These are phyloP conservation scores for Podocnemis expansa DNA, from an alignment of 2,113 vertebrate genomes.

Conservation along the genomic window DNA sequence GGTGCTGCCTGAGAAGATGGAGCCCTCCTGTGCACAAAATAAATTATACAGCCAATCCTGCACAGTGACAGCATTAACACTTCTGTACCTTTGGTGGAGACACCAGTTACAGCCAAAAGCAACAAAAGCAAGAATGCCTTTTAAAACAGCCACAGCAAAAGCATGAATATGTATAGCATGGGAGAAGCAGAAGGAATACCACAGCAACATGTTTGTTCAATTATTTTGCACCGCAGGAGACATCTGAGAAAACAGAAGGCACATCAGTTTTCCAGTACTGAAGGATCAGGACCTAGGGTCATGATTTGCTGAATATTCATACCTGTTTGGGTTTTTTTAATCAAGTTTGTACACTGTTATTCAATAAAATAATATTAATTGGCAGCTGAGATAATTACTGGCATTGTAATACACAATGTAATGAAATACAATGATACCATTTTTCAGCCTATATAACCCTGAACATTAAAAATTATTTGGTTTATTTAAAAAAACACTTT, in stretches of 20 bases:
- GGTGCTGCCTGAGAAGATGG: background rate
- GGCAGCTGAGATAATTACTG: background rate
- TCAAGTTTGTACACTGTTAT: background rate
- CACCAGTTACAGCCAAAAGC: background rate
- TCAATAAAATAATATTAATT: background rate
- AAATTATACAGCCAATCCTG: background rate
- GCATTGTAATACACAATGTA: conserved; percentile 25
- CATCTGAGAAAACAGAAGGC: background rate
- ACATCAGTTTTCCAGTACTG: fast-evolving
- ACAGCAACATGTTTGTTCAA: background rate
- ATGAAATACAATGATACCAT: background rate
- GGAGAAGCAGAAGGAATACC: background rate
- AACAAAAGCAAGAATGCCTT: background rate
- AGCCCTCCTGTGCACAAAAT: background rate
- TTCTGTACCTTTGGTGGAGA: background rate
- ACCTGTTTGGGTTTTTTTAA: background rate
- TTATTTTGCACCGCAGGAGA: background rate
- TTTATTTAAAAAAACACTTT: conserved; percentile 24
- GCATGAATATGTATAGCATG: fast-evolving
- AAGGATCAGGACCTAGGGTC: background rate
- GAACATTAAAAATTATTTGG: conserved; percentile 46
- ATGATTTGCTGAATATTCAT: background rate
- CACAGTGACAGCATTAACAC: background rate
- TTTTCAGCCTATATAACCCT: conserved; percentile 21
- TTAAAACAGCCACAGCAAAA: background rate